These are phyloP conservation scores for Mustelus asterias DNA, from an alignment of 2,113 vertebrate genomes.

Conservation along the genomic window DNA sequence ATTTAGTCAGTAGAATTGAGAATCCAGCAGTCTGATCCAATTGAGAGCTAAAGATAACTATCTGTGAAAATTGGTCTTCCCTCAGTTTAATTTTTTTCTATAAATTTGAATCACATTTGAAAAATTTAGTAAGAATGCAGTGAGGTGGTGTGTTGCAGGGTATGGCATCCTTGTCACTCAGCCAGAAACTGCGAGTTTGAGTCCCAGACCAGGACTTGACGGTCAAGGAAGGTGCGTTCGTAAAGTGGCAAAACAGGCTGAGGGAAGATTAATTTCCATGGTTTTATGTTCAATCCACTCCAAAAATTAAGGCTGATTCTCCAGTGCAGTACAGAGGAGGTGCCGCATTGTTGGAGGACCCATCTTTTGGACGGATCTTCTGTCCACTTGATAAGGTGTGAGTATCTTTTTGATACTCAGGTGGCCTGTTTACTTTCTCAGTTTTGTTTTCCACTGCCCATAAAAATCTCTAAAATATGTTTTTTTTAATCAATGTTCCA, in stretches of 20 bases:
- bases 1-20: not conserved
- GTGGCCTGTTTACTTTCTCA: not conserved
- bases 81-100: not conserved
- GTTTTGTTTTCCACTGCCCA: not conserved
- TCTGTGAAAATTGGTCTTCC: not conserved
- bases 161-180: too few relatives aligned
- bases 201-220: not conserved
- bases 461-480: not conserved
- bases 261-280: too few relatives aligned
- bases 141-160: not conserved
- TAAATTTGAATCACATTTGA: not conserved
- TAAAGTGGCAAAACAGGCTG: not conserved
- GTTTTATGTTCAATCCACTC: too few relatives aligned
- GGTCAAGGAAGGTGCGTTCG: not conserved
- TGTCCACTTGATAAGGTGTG: too few relatives aligned
- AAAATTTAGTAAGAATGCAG: not conserved
- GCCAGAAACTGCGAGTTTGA: not conserved
- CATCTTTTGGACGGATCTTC: too few relatives aligned
- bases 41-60: not conserved
- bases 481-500: not conserved
- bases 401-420: not conserved
- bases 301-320: too few relatives aligned
- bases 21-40: not conserved
- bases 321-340: too few relatives aligned
- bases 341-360: too few relatives aligned